Evolutionary conservation across 2,888 invertebrate genomes (phyloP), one percentile per base, ranked within the genome.

Genomic region (Parascotia fuliginaria): DNA sequence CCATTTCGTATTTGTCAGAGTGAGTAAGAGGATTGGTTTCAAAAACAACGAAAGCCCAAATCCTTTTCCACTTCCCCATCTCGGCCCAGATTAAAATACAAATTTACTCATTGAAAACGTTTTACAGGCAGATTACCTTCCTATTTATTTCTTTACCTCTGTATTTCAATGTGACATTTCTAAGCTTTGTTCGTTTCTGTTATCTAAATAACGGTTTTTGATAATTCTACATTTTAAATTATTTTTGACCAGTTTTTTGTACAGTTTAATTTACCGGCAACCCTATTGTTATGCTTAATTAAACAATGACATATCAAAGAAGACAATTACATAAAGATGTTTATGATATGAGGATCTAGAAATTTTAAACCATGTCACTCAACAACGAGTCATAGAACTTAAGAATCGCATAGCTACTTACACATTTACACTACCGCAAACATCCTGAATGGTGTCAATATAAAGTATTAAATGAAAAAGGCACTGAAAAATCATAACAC

Each of bases 101-200:
- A 85, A 85, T 85, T 83, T 75, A 80, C 80, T 85, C 83, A 85
- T 83, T 84, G 84, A 81, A 83, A 82, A 74, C 81, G 81, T 79
- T 85, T 81, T 77, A 75, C 75, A 77, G 77, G 63, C 61, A 77
- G 80, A 80, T 85, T 83, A 85, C 79, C 70, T 70, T 56, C 53
- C 70, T 73, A 78, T 82, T 82, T 81, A 79, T 80, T 73, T 69
- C 64, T 60, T 69, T 45, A 28, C 42, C 55, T 53, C 36, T 57
- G 38, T 40, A 46, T 45, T 42, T 34, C 22, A 53, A 57, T 34
- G 11, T 55, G 48, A 49, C 31, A 42, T 36, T 52, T 42, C 36
- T 44, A 46, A 51, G 44, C 46, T 37, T 46, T 22, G 33, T 47
- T 42, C 27, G 29, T 49, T 48, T 37, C 34, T 24, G 29, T 42